Conservation (phyloP, 2,113 vertebrate genomes). For the Grantiella picta region DNA sequence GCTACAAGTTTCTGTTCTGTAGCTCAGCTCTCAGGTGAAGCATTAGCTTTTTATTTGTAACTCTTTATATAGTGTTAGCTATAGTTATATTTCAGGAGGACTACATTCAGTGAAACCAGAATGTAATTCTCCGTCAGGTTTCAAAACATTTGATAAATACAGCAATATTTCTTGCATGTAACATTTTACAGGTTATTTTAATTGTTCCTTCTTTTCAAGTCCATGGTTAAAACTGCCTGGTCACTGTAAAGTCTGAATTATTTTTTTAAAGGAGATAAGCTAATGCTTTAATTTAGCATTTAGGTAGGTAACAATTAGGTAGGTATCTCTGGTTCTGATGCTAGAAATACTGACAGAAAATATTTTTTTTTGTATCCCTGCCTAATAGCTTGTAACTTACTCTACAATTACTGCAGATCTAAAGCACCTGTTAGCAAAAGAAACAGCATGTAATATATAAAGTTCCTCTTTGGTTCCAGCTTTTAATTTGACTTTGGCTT, state of each 20-base stretch:
- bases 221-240: not conserved
- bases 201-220: not conserved
- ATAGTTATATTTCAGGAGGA: not conserved
- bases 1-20: not conserved
- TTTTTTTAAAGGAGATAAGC: not conserved
- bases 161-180: not conserved
- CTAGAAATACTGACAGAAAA: not conserved
- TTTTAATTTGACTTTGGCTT: not conserved
- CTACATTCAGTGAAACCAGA: not conserved
- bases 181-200: not conserved
- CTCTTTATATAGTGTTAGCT: not conserved
- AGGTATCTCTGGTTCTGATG: not conserved
- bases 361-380: not conserved
- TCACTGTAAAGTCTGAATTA: not conserved
- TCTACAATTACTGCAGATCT: not conserved
- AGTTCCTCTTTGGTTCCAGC: not conserved
- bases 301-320: not conserved
- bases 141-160: not conserved
- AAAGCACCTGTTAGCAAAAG: not conserved
- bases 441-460: not conserved
- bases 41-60: not conserved
- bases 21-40: not conserved
- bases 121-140: not conserved
- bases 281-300: not conserved
- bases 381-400: not conserved